Evolutionary conservation across 2,797 vertebrate genomes (phyloP).

Genomic region (Meda fulgida): DNA sequence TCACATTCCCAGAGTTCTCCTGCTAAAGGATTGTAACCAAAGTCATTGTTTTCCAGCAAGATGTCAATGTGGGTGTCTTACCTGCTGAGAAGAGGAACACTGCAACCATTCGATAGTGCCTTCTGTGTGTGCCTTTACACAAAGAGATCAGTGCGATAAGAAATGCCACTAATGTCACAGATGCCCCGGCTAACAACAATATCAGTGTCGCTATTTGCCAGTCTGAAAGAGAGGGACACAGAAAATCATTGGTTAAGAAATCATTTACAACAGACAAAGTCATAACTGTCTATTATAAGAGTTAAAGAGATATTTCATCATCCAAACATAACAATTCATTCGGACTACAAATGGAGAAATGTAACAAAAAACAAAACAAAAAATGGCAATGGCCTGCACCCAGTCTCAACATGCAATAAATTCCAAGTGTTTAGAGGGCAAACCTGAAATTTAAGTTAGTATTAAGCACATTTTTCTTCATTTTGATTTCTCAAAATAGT

Average conservation of each 20-base stretch:
- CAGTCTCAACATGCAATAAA: too few relatives aligned
- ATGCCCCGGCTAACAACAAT: conserved; percentile 77
- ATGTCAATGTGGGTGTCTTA: conserved; percentile 50
- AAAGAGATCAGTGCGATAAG: conserved; percentile 79
- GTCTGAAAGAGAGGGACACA: conserved; percentile 70
- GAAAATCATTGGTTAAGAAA: neutral
- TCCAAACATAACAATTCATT: neutral
- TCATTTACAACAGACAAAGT: neutral
- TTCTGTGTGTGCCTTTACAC: conserved; percentile 78
- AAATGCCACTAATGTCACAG: conserved; percentile 78
- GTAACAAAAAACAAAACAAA: too few relatives aligned
- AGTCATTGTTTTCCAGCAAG: neutral
- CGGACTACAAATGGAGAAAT: neutral
- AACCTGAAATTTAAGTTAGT: neutral
- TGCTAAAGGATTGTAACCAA: neutral
- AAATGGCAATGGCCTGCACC: neutral
- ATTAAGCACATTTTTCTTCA: neutral
- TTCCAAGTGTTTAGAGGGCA: neutral
- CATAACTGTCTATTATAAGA: neutral
- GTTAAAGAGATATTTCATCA: neutral
- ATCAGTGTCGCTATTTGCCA: conserved; percentile 86
- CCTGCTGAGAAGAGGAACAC: conserved; percentile 83
- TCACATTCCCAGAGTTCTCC: neutral
- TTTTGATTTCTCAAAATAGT: neutral
- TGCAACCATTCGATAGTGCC: conserved; percentile 78